Conservation (phyloP, 2,113 vertebrate species). For the Acrocephalus kingi region DNA sequence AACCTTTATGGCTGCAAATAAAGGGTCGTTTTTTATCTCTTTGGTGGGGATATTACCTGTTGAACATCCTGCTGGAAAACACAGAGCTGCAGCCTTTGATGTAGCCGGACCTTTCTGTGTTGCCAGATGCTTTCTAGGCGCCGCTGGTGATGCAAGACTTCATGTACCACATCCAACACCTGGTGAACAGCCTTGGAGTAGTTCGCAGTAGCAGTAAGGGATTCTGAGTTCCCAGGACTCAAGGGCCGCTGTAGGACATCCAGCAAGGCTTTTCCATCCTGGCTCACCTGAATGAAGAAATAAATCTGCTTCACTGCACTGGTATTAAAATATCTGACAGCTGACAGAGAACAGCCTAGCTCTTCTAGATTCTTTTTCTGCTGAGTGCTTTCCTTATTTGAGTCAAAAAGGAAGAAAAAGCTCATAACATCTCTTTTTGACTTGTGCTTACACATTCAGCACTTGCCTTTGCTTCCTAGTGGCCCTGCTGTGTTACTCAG, state of each 20-base stretch:
- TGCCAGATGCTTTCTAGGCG: conserved; percentile 97
- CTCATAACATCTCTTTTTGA: neutral
- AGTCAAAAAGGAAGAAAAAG: neutral
- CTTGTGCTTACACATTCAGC: neutral
- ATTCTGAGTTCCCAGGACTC: conserved; percentile 93
- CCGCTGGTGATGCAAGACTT: conserved; percentile 94
- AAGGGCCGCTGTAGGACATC: conserved; percentile 95
- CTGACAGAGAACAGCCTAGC: neutral
- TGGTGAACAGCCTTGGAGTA: conserved; percentile 99
- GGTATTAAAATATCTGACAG: neutral
- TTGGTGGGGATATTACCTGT: conserved; percentile 79
- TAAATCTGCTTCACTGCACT: neutral
- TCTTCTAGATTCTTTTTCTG: neutral
- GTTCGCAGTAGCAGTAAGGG: conserved; percentile 95
- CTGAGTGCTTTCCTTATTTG: neutral
- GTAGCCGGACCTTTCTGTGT: conserved; percentile 94
- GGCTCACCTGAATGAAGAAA: conserved; percentile 85
- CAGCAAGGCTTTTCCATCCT: conserved; percentile 94
- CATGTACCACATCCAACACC: conserved; percentile 95
- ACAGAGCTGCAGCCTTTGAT: conserved; percentile 96
- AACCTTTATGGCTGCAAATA: neutral
- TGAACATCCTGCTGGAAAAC: conserved; percentile 99
- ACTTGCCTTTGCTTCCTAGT: neutral
- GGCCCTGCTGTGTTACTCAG: neutral
- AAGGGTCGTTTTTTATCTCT: neutral